These are phyloP conservation scores for Mesochorus sp. DNA, from an alignment of 2,888 invertebrate genomes.

Conservation along the genomic window DNA sequence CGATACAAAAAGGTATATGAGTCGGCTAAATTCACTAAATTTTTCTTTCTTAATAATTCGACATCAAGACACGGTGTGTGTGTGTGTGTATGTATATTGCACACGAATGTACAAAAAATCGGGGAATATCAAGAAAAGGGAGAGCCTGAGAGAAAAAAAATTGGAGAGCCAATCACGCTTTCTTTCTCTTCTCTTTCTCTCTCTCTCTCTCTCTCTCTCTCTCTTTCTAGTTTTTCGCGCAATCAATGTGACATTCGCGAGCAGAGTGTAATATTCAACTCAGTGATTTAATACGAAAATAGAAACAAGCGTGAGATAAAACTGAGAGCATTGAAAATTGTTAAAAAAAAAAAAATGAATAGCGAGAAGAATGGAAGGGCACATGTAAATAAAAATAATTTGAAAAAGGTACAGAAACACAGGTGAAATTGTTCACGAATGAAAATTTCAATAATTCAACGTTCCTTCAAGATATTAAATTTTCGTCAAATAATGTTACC, in stretches of 20 bases:
- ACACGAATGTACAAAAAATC: slow-evolving; percentile 38
- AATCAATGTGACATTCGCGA: slow-evolving; percentile 35
- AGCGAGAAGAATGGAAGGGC: neutral
- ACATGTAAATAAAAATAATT: too few species aligned
- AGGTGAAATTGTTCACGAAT: too few species aligned
- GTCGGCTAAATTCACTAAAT: too few species aligned
- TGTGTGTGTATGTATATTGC: slow-evolving; percentile 31
- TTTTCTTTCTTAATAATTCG: too few species aligned
- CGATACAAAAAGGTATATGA: too few species aligned
- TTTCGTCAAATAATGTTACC: too few species aligned
- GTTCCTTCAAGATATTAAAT: too few species aligned
- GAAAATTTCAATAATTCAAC: too few species aligned
- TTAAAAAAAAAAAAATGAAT: slow-evolving; percentile 10
- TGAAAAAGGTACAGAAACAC: too few species aligned
- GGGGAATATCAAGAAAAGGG: slow-evolving; percentile 38
- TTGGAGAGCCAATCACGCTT: slow-evolving; percentile 46
- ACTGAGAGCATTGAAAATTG: slow-evolving; percentile 6
- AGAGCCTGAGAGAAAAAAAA: slow-evolving; percentile 15
- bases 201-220: slow-evolving; percentile 4
- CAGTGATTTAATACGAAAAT: slow-evolving; percentile 24
- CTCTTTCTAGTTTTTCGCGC: neutral
- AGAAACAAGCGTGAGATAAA: neutral
- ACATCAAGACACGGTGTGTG: slow-evolving; percentile 17
- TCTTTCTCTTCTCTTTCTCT: slow-evolving; percentile 3
- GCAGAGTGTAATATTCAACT: slow-evolving; percentile 15